phyloP scores from a whole-genome alignment of 1,140 invertebrate species.

The Tetranychus urticae region DNA sequence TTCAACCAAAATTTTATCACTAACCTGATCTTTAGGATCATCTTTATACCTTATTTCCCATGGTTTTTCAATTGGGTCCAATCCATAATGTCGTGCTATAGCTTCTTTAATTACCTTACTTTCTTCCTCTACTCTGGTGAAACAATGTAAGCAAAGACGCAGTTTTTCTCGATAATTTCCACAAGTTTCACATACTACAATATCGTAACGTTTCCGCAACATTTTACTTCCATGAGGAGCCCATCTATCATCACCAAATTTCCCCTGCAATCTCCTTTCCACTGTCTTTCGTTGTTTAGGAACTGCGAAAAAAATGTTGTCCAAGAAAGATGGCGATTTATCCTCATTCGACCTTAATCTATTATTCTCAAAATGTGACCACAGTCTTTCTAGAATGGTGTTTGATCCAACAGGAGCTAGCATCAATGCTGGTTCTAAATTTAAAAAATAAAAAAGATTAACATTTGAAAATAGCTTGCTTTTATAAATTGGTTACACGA shows the following conservation, averaged over 20 bases:
- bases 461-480: neutral
- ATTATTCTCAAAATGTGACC: neutral
- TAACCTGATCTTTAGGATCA: conserved; percentile 34
- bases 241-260: neutral
- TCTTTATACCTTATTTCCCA: conserved; percentile 29
- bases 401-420: neutral
- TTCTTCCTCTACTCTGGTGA: conserved; percentile 48
- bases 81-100: conserved; percentile 30
- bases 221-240: conserved; percentile 29
- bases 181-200: conserved; percentile 47
- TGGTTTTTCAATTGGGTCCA: conserved; percentile 18
- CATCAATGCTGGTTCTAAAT: neutral
- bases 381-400: neutral
- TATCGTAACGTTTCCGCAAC: conserved; percentile 39
- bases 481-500: neutral
- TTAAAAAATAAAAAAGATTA: neutral
- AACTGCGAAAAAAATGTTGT: conserved; percentile 2
- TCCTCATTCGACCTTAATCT: neutral
- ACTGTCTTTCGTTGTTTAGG: conserved; percentile 24
- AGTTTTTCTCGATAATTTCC: conserved; percentile 50
- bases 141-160: conserved; percentile 56
- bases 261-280: neutral
- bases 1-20: conserved; percentile 40
- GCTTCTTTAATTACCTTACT: conserved; percentile 45
- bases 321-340: neutral